phyloP scores from a whole-genome alignment of 2,888 invertebrate species.

The Acronicta aceris region DNA sequence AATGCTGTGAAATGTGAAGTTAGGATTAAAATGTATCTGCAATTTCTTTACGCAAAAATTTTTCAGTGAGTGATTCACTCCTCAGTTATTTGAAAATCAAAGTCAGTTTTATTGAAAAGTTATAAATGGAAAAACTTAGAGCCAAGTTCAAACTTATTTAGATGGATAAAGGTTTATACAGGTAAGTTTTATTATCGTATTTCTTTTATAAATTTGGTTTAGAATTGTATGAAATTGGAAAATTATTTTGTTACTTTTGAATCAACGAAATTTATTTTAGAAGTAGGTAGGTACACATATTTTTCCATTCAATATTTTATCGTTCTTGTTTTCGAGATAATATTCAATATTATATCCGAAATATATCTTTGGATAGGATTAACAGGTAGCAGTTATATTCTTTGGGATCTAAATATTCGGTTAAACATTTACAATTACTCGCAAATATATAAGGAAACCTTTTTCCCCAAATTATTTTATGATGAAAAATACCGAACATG shows the following conservation, averaged over 20 bases:
- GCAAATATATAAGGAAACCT: not conserved
- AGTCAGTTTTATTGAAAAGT: constrained; percentile 39
- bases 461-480: not conserved
- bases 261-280: too few relatives aligned
- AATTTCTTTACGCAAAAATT: constrained; percentile 12
- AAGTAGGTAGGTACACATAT: too few relatives aligned
- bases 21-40: constrained; percentile 11
- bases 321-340: too few relatives aligned
- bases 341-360: too few relatives aligned
- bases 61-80: constrained; percentile 26
- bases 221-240: too few relatives aligned
- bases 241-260: too few relatives aligned
- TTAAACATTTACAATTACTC: not conserved
- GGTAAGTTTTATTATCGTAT: constrained; percentile 20
- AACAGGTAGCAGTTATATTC: not conserved
- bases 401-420: not conserved
- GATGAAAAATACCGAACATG: constrained; percentile 1
- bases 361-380: too few relatives aligned
- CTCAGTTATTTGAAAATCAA: constrained; percentile 23
- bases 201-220: not conserved
- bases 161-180: constrained; percentile 32
- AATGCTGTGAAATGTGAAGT: constrained; percentile 23
- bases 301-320: too few relatives aligned
- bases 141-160: constrained; percentile 13
- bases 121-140: constrained; percentile 30